Evolutionary conservation across 2,888 invertebrate species (phyloP), one percentile per base, ranked within the genome.

Genomic region (Noctua janthina): DNA sequence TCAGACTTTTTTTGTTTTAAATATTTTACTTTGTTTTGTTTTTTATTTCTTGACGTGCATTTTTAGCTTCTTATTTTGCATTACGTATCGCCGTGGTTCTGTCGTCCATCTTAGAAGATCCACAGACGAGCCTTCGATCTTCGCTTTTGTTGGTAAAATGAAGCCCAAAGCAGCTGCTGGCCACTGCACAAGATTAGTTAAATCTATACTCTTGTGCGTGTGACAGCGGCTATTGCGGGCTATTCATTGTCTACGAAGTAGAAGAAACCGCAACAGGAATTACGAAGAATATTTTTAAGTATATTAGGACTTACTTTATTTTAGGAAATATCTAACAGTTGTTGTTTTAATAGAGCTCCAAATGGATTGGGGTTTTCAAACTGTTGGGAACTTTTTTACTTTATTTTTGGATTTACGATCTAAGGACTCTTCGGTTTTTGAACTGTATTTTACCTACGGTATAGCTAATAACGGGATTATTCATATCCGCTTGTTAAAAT

Each of bases 181-280:
- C 98, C 99, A 99, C 99, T 99, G 99, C 98, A 98, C 99, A 99
- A 99, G 99, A 99, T 98, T 99, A 98, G 96, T 96, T 90, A 98
- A 77, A 97, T 94, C 93, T 94, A 98, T 98, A 99, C 99, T 99
- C 99, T 99, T 99, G 99, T 99, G 99, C 99, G 99, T 99, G 99
- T 99, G 99, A 99, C 99, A 99, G 99, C 99, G 99, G 99, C 99
- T 99, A 99, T 99, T 98, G 98, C 99, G 98, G 98, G 98, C 96
- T 93, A 97, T 97, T 97, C 97, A 97, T 96, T 93, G 91, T 94
- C 97, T 92, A 92, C 97, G 92, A 90, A 81, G 87, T 91, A 91
- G 91, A 93, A 91, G 86, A 87, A 71, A 85, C 76, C 43, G 13
- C 77, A 83, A 51, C 86, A 29, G 72, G 80, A 75, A 67, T 70